Percentiles rank a stretch among this genome's conserved stretches.
Evolutionary conservation across 2,888 invertebrate genomes (phyloP).

Genomic region (Cyclophora punctaria): DNA sequence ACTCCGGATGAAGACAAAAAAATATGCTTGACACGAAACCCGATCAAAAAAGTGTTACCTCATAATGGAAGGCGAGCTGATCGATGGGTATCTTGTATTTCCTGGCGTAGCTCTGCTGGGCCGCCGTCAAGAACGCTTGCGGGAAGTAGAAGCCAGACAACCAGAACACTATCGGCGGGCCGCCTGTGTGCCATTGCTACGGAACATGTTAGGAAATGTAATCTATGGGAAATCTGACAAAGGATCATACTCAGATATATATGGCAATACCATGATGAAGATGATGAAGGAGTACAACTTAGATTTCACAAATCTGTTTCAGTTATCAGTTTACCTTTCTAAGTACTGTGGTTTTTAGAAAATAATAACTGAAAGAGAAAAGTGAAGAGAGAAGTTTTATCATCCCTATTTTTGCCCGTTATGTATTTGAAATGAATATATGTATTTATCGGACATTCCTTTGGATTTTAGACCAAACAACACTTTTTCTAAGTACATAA

Average conservation of each 20-base stretch:
- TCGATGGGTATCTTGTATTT: conserved; percentile 95
- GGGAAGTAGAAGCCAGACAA: conserved; percentile 96
- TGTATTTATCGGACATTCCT: no score
- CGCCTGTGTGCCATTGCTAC: conserved; percentile 87
- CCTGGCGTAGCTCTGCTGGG: conserved; percentile 93
- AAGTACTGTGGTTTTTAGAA: no score
- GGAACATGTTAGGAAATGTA: neutral
- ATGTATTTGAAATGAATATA: no score
- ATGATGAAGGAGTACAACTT: no score
- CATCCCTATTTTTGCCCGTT: no score
- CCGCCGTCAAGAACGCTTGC: conserved; percentile 95
- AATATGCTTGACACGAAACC: neutral
- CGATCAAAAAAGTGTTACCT: conserved; percentile 57
- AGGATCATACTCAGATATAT: no score
- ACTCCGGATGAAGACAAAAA: neutral
- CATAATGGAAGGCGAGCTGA: conserved; percentile 86
- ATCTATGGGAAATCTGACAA: neutral
- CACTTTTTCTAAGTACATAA: neutral
- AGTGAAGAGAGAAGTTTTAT: no score
- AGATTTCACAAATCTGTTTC: no score
- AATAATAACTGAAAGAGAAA: no score
- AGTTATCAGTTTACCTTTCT: no score
- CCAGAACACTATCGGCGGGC: conserved; percentile 91
- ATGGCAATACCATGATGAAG: no score
- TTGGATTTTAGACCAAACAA: neutral